Conservation (phyloP, 2,113 vertebrate genomes). For the Platysteira castanea region DNA sequence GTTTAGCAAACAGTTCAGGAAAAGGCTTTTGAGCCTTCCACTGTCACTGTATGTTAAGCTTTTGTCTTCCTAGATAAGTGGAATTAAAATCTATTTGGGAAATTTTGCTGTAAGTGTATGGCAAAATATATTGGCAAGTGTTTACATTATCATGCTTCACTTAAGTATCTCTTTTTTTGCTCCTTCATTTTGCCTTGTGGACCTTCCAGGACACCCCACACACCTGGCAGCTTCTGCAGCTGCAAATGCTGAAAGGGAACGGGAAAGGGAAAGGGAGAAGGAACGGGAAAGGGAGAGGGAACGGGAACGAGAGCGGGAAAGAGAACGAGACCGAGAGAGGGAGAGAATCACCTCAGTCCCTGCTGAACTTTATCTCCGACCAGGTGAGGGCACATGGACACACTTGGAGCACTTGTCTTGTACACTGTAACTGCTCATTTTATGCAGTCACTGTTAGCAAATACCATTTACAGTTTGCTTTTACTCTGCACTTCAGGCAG, state of each 20-base stretch:
- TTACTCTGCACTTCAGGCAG: neutral
- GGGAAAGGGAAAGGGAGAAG: slow-evolving; percentile 74
- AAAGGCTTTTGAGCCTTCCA: neutral
- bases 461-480: neutral
- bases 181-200: neutral
- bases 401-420: neutral
- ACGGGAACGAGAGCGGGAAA: slow-evolving; percentile 60
- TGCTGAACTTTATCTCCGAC: slow-evolving; percentile 75
- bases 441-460: neutral
- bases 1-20: neutral
- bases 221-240: slow-evolving; percentile 83
- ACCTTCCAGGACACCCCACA: slow-evolving; percentile 80
- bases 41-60: neutral
- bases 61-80: neutral
- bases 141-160: neutral
- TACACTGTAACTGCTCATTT: neutral
- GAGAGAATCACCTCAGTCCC: slow-evolving; percentile 69
- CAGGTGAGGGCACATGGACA: slow-evolving; percentile 55
- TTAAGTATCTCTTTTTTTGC: neutral
- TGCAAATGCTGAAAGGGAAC: slow-evolving; percentile 79
- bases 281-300: slow-evolving; percentile 74
- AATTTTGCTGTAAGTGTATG: neutral
- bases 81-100: neutral
- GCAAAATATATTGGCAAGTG: neutral
- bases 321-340: slow-evolving; percentile 68